A percentile compares a stretch with the other conserved stretches of the same genome.
Conservation (phyloP, 1,140 invertebrate species). For the Subanguina moxae region DNA sequence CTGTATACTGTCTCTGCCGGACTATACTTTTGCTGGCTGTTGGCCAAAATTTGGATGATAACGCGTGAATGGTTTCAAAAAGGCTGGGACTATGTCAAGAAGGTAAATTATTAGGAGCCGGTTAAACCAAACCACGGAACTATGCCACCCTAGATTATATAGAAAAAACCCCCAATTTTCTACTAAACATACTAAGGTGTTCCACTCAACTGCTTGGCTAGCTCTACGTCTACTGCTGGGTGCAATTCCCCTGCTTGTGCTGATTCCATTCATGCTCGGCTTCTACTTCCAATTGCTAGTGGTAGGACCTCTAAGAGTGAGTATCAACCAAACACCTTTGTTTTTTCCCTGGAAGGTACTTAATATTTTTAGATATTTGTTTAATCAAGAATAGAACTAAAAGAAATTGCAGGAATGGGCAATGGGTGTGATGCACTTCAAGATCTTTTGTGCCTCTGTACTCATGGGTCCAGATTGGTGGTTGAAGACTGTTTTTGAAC, state of each 20-base stretch:
- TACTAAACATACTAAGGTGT: slow-evolving; percentile 27
- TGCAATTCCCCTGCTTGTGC: slow-evolving; percentile 72
- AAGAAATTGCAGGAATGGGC: slow-evolving; percentile 27
- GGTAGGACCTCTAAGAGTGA: slow-evolving; percentile 82
- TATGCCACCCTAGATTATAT: too few species aligned
- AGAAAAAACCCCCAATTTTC: background rate
- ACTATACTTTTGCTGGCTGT: slow-evolving; percentile 85
- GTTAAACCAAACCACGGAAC: too few species aligned
- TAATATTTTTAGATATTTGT: background rate
- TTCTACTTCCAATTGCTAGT: slow-evolving; percentile 71
- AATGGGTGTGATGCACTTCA: slow-evolving; percentile 87
- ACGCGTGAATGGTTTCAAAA: slow-evolving; percentile 80
- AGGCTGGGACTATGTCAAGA: slow-evolving; percentile 75
- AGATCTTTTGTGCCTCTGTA: slow-evolving; percentile 88
- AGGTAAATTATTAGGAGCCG: slow-evolving; percentile 63
- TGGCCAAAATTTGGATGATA: slow-evolving; percentile 72
- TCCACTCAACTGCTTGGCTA: slow-evolving; percentile 53
- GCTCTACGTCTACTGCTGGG: slow-evolving; percentile 68
- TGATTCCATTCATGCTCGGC: slow-evolving; percentile 87
- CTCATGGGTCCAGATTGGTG: slow-evolving; percentile 97
- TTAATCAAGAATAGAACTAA: background rate
- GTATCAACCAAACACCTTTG: slow-evolving; percentile 88
- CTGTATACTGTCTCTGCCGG: slow-evolving; percentile 85
- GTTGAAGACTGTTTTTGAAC: slow-evolving; percentile 81
- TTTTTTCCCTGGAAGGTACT: slow-evolving; percentile 70